Base-by-base conservation (phyloP, 2,113 vertebrate genomes). In the Cricetomys ansorgei region DNA sequence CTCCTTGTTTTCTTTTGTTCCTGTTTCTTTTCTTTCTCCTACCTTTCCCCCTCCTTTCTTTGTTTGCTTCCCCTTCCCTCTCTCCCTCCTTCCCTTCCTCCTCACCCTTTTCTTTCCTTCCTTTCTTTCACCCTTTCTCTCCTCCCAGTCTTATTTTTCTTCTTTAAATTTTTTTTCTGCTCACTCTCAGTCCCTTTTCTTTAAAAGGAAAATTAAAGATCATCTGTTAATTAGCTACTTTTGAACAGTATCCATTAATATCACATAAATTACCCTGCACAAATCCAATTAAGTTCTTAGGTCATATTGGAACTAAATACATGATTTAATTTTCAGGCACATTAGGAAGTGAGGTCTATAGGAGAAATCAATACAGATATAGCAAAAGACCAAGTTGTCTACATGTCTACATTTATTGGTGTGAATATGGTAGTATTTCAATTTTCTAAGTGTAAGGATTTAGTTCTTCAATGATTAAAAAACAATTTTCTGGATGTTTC, bases 291-390 rank as follows among this genome's bases (percentile, higher is more conserved):
- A 98, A 98, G 98, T 98, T 98, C 96, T 96, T 98, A 95, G 96
- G 91, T 97, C 95, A 96, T 98, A 98, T 98, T 98, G 98, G 93
- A 98, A 98, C 94, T 97, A 98, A 98, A 98, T 98, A 98, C 97
- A 98, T 98, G 94, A 98, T 98, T 98, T 98, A 98, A 98, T 98
- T 99, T 98, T 98, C 97, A 97, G 96, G 76, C 96, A 98, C 94
- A 97, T 98, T 98, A 98, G 98, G 95, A 98, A 98, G 98, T 97
- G 95, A 98, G 93, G 95, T 97, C 96, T 97, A 95, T 91, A 95
- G 88, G 91, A 98, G 97, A 98, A 98, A 98, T 98, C 95, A 67
- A 98, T 98, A 97, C 17, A 83, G 37, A 89, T 96, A 97, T 48
- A 97, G 91, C 43, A 97, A 95, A 95, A 94, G 95, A 95, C 97